These are phyloP conservation scores for Cecropterus lyciades DNA, from an alignment of 1,140 invertebrate genomes.

Conservation along the genomic window DNA sequence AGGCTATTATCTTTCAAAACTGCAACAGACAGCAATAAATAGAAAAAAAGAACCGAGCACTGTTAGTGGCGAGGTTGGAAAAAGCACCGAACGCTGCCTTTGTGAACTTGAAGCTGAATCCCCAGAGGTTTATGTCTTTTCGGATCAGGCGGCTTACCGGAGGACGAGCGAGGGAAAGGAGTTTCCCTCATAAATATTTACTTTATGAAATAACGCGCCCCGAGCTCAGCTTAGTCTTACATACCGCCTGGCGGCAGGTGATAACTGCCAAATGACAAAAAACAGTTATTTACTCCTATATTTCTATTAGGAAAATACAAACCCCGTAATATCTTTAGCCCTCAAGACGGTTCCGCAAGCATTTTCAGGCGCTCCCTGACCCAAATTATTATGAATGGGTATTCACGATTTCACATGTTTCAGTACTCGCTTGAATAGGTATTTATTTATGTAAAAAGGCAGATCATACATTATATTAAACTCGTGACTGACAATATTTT, in stretches of 20 bases:
- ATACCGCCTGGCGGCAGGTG: constrained; percentile 69
- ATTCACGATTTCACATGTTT: constrained; percentile 32
- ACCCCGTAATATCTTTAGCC: constrained; percentile 19
- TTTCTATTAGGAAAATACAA: constrained; percentile 39
- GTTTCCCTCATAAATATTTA: constrained; percentile 83
- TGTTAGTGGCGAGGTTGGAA: constrained; percentile 34
- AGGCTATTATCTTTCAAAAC: too few relatives aligned
- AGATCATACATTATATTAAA: constrained; percentile 2
- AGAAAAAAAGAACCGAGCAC: constrained; percentile 33
- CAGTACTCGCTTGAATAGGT: constrained; percentile 12
- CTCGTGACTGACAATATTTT: too few relatives aligned
- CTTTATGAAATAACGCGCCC: constrained; percentile 81
- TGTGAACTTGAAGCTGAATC: constrained; percentile 79
- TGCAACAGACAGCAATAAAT: constrained; percentile 7
- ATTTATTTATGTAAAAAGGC: constrained; percentile 10
- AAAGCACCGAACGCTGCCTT: constrained; percentile 67
- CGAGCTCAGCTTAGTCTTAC: constrained; percentile 69
- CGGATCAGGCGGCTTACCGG: constrained; percentile 78
- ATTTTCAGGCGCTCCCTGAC: constrained; percentile 16
- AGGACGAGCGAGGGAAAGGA: constrained; percentile 70
- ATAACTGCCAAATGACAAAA: constrained; percentile 75
- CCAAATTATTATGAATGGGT: constrained; percentile 30
- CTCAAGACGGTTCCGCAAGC: constrained; percentile 16
- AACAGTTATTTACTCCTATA: constrained; percentile 57
- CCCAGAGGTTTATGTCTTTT: constrained; percentile 81